Evolutionary conservation across 2,797 vertebrate species (phyloP), one percentile per base, ranked within the genome.

Genomic region (Phrynocephalus guinanensis): DNA sequence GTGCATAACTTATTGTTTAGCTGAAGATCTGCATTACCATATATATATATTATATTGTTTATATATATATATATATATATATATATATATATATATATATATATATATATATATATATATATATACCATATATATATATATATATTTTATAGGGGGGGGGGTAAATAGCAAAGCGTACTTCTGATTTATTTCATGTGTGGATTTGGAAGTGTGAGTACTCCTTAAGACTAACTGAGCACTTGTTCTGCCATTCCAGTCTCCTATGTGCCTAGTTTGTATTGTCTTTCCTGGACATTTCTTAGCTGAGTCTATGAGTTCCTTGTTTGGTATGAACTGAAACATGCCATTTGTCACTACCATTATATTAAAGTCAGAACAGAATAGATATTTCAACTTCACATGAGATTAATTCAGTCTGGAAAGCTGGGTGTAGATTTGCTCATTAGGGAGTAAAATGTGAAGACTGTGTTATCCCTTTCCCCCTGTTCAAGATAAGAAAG

Each of bases 401-500:
- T 83, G 60, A 26, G 76, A 15, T 28, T 87, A 66, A n/a, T 90
- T 82, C 50, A n/a, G 81, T 71, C 70, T 79, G 18, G 30, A 70
- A 71, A 26, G 30, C 48, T n/a, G 52, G 33, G 11, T 28, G 11
- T 66, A 85, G 38, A 71, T 91, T 88, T 90, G 44, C 90, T 89
- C 80, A 78, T 89, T 76, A 85, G n/a, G 72, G 82, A 87, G 80
- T 87, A 86, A 92, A 93, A 86, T 0, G 0, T 7, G 63, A 50
- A 78, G 18, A 85, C 89, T 86, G 87, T 81, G 20, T 88, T 78
- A 76, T 80, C 76, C 85, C 89, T 30, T 66, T 87, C 10, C 3
- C 38, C 48, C 72, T 60, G 82, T 60, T 85, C 72, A 48, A 87
- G 86, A 70, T 28, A 77, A 91, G 87, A 73, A 75, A 86, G 68